Percentiles rank a stretch among this genome's conserved stretches.
phyloP scores from a whole-genome alignment of 2,888 invertebrate genomes.

The Busseola fusca region DNA sequence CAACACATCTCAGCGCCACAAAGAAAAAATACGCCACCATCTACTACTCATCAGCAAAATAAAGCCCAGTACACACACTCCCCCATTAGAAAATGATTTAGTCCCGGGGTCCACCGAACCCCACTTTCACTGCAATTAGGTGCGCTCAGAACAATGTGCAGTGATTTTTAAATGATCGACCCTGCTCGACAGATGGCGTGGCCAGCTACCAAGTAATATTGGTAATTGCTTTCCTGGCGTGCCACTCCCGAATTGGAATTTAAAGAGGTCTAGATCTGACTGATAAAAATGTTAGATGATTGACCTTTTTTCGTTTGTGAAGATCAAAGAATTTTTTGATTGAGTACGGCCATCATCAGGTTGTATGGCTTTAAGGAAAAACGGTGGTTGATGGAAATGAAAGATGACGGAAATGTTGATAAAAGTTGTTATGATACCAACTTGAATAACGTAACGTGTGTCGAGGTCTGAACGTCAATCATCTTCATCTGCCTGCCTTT shows the following conservation, averaged over 20 bases:
- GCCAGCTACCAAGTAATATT: slow-evolving; percentile 81
- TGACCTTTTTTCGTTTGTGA: slow-evolving; percentile 10
- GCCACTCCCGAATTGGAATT: slow-evolving; percentile 56
- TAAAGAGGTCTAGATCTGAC: slow-evolving; percentile 39
- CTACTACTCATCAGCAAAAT: slow-evolving; percentile 66
- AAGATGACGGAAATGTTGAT: neutral
- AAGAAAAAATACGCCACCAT: slow-evolving; percentile 50
- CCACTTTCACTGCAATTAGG: slow-evolving; percentile 89
- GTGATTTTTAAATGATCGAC: slow-evolving; percentile 89
- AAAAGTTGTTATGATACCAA: neutral
- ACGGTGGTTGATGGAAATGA: too few species aligned
- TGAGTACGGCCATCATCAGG: neutral
- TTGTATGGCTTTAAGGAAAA: neutral
- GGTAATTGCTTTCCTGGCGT: slow-evolving; percentile 80
- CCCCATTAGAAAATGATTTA: slow-evolving; percentile 87
- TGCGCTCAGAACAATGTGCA: slow-evolving; percentile 87
- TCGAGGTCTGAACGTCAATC: too few species aligned
- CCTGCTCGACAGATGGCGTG: slow-evolving; percentile 83
- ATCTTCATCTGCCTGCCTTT: too few species aligned
- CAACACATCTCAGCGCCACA: slow-evolving; percentile 28
- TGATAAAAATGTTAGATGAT: slow-evolving; percentile 30
- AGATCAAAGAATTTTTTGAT: neutral
- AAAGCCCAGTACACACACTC: slow-evolving; percentile 66
- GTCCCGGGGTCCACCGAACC: slow-evolving; percentile 83
- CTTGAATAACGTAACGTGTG: neutral